Conservation (phyloP, 92 coral and sea anemone species). For the Chrysogorgia sp. region DNA sequence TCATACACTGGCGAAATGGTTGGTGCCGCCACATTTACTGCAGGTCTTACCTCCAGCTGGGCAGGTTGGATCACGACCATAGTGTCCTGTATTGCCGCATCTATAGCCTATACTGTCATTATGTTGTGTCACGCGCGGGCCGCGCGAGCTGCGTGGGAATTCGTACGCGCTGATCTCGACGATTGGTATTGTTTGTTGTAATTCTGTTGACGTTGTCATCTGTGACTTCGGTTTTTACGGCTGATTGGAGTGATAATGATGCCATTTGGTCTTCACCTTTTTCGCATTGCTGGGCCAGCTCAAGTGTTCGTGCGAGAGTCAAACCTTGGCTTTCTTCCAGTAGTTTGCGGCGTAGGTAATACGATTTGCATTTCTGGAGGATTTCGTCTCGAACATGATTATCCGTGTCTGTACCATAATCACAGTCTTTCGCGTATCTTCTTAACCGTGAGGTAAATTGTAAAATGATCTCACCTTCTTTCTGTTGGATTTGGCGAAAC, state of each 20-base stretch:
- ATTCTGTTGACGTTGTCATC: not conserved
- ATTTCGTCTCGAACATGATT: slow-evolving; percentile 53
- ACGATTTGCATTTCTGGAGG: slow-evolving; percentile 49
- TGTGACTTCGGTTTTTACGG: slow-evolving; percentile 4
- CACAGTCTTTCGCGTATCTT: slow-evolving; percentile 45
- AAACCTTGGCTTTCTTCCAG: slow-evolving; percentile 33
- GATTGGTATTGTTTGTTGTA: not conserved
- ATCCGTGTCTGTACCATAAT: slow-evolving; percentile 50
- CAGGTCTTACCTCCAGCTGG: slow-evolving; percentile 54
- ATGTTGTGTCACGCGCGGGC: not conserved
- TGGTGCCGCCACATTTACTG: slow-evolving; percentile 34
- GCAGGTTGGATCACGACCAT: slow-evolving; percentile 46
- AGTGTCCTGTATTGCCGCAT: slow-evolving; percentile 37
- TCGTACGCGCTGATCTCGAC: not conserved
- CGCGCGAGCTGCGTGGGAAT: not conserved
- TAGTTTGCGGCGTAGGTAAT: slow-evolving; percentile 40
- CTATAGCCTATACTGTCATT: slow-evolving; percentile 28
- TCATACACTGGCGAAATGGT: slow-evolving; percentile 40
- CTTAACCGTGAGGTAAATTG: slow-evolving; percentile 46
- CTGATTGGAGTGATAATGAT: slow-evolving; percentile 15
- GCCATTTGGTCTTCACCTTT: slow-evolving; percentile 51
- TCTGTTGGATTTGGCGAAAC: slow-evolving; percentile 43
- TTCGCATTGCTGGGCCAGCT: slow-evolving; percentile 52
- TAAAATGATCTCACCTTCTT: slow-evolving; percentile 38
- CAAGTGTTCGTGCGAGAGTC: slow-evolving; percentile 18